phyloP scores from a whole-genome alignment of 2,888 invertebrate species.

The Nomada fucata region DNA sequence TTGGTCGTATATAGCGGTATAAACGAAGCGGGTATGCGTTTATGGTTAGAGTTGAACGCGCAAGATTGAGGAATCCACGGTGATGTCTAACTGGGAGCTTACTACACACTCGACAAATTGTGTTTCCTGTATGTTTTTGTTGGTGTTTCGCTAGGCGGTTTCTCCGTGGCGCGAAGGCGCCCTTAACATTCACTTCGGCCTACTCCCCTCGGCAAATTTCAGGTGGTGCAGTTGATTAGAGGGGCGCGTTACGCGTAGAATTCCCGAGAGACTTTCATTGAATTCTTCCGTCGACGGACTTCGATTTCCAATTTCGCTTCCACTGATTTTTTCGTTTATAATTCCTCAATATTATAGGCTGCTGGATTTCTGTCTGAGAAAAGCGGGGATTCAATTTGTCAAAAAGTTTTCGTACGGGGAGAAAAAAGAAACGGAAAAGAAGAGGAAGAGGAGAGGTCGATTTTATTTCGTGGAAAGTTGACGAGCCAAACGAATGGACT shows the following conservation, averaged over 20 bases:
- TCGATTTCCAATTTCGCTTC: not conserved
- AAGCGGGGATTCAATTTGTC: no score
- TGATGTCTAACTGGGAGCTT: not conserved
- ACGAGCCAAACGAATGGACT: constrained; percentile 19
- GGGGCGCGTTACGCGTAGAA: not conserved
- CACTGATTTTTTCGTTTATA: no score
- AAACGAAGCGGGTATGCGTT: not conserved
- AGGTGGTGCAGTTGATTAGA: constrained; percentile 8
- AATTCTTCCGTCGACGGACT: not conserved
- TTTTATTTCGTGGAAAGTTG: constrained; percentile 18
- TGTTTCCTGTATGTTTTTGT: not conserved
- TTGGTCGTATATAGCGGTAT: not conserved
- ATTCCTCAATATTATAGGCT: no score
- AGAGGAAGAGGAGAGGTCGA: not conserved
- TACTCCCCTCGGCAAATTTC: constrained; percentile 10
- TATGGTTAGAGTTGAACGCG: not conserved
- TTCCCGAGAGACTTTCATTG: not conserved
- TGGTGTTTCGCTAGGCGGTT: constrained; percentile 1
- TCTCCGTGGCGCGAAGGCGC: constrained; percentile 21
- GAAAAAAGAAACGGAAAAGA: not conserved
- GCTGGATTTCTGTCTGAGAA: no score
- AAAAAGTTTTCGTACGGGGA: not conserved
- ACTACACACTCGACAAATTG: constrained; percentile 1
- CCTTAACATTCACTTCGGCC: constrained; percentile 27
- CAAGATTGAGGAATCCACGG: not conserved